phyloP scores from a whole-genome alignment of 2,888 invertebrate species.

The Eledone cirrhosa region DNA sequence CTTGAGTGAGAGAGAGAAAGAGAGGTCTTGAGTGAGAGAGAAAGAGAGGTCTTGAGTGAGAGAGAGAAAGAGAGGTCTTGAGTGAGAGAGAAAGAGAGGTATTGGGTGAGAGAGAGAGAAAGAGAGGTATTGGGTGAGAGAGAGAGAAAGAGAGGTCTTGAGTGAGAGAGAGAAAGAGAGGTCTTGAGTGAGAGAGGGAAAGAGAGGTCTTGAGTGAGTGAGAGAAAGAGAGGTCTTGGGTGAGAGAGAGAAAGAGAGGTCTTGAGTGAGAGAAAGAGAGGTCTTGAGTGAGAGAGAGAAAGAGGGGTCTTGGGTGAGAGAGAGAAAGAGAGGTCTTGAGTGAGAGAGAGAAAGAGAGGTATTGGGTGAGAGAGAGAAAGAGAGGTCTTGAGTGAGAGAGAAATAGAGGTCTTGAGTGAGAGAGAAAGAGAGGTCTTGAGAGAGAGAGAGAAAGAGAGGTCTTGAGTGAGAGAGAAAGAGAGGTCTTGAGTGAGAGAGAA shows the following conservation, averaged over 20 bases:
- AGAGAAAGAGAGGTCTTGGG: no score
- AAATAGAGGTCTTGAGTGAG: background rate
- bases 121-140: background rate
- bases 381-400: background rate
- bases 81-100: background rate
- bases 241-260: no score
- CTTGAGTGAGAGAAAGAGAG: no score
- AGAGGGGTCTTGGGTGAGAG: background rate
- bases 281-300: background rate
- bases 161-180: background rate
- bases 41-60: background rate
- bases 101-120: background rate
- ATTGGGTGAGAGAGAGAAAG: background rate
- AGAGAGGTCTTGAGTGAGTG: background rate
- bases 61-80: no score
- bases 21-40: background rate
- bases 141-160: no score
- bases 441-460: background rate
- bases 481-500: background rate
- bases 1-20: background rate
- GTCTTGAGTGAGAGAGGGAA: background rate
- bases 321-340: no score
- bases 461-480: background rate
- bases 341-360: background rate
- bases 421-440: background rate